phyloP scores from a whole-genome alignment of 1,140 invertebrate species.

The Pseudomyrmex pallidus region DNA sequence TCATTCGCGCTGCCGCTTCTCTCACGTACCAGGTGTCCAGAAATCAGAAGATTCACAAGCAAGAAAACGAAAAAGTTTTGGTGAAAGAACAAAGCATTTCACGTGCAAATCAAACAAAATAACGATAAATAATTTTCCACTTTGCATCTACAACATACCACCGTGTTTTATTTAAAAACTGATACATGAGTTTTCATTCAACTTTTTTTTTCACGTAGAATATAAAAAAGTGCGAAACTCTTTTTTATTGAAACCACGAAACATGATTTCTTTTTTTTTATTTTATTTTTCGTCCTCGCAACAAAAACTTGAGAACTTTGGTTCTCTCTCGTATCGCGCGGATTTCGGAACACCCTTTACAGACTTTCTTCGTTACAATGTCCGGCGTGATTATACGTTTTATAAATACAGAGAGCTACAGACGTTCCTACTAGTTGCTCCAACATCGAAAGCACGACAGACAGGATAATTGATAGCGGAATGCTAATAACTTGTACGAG shows the following conservation, averaged over 20 bases:
- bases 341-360: constrained; percentile 33
- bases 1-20: constrained; percentile 26
- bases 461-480: constrained; percentile 80
- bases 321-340: background rate
- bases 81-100: background rate
- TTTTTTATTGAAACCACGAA: too few relatives aligned
- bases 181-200: too few relatives aligned
- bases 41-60: background rate
- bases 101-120: background rate
- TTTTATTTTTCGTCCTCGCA: too few relatives aligned
- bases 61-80: background rate
- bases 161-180: background rate
- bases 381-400: constrained; percentile 43
- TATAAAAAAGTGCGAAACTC: too few relatives aligned
- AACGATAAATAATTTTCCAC: background rate
- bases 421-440: constrained; percentile 58
- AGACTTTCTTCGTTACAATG: constrained; percentile 32
- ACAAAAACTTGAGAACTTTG: background rate
- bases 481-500: constrained; percentile 82
- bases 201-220: too few relatives aligned
- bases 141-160: background rate
- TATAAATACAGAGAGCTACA: constrained; percentile 50
- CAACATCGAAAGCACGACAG: constrained; percentile 61
- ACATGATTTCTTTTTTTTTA: background rate
- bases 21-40: constrained; percentile 2